Evolutionary conservation across 2,888 invertebrate species (phyloP).

Genomic region (Oscheius sp.): DNA sequence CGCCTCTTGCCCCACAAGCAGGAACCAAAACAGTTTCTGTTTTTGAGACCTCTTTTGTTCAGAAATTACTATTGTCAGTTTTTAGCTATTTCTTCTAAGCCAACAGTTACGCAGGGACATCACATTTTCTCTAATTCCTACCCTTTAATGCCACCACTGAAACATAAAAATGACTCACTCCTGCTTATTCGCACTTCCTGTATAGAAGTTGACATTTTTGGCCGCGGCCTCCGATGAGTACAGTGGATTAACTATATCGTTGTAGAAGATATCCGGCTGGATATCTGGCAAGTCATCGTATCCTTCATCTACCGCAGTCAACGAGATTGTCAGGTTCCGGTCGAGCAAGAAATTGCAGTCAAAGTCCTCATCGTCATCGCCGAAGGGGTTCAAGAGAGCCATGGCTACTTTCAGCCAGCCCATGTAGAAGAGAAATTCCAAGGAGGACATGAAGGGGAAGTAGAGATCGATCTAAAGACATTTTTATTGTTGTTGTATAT

Average conservation of each 20-base stretch:
- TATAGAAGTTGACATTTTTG: constrained; percentile 53
- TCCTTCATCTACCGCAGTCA: constrained; percentile 51
- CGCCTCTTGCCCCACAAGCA: background rate
- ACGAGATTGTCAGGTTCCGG: constrained; percentile 48
- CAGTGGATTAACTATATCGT: constrained; percentile 55
- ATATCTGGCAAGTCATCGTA: constrained; percentile 49
- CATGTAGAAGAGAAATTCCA: constrained; percentile 56
- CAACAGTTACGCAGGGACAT: no score
- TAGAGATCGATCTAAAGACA: constrained; percentile 44
- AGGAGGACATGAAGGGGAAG: constrained; percentile 54
- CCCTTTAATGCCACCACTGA: background rate
- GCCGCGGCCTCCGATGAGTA: constrained; percentile 50
- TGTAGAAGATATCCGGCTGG: constrained; percentile 55
- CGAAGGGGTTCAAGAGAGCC: constrained; percentile 56
- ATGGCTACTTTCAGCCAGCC: constrained; percentile 59
- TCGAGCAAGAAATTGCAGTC: constrained; percentile 57
- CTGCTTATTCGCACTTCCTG: constrained; percentile 51
- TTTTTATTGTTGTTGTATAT: no score
- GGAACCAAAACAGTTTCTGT: background rate
- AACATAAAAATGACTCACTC: constrained; percentile 9
- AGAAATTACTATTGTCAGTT: background rate
- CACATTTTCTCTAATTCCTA: background rate
- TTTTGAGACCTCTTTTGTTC: background rate
- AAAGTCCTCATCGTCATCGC: constrained; percentile 58
- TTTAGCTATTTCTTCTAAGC: background rate